These are phyloP conservation scores for Timema podura DNA, from an alignment of 2,888 invertebrate genomes.

Conservation along the genomic window DNA sequence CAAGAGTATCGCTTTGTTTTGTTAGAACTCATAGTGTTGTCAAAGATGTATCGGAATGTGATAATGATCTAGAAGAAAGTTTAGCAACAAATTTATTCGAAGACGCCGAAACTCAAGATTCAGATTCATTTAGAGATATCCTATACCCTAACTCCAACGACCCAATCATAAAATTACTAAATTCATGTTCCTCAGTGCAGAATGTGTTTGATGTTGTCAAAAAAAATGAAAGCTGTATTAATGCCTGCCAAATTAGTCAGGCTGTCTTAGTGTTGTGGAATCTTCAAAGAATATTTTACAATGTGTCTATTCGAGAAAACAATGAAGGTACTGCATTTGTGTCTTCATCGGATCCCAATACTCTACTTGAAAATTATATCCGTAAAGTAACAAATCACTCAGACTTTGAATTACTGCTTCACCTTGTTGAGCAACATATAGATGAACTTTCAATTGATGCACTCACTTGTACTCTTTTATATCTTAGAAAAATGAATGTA, in stretches of 20 bases:
- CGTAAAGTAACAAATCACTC: constrained; percentile 37
- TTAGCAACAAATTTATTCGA: constrained; percentile 15
- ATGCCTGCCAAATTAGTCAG: constrained; percentile 38
- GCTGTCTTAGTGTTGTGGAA: constrained; percentile 44
- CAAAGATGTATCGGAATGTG: constrained; percentile 18
- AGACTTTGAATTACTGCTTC: constrained; percentile 39
- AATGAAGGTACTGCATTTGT: constrained; percentile 22
- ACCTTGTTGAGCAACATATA: constrained; percentile 39
- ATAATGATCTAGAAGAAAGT: constrained; percentile 12
- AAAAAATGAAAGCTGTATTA: constrained; percentile 34
- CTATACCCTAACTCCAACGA: constrained; percentile 23
- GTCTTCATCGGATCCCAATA: constrained; percentile 24
- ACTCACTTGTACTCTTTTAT: constrained; percentile 46
- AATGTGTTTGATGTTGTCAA: constrained; percentile 43
- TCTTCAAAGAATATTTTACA: constrained; percentile 42
- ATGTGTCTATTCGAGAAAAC: constrained; percentile 33
- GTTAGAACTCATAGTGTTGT: too few species aligned
- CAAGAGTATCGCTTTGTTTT: too few species aligned
- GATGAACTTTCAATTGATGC: constrained; percentile 42
- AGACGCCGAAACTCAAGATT: constrained; percentile 15
- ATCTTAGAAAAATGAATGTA: constrained; percentile 49
- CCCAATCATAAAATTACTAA: constrained; percentile 35
- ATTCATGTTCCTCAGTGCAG: constrained; percentile 42
- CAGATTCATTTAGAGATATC: constrained; percentile 16
- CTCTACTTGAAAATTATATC: constrained; percentile 37